Evolutionary conservation across 2,888 invertebrate species (phyloP).

Genomic region (Drosophila colorata): DNA sequence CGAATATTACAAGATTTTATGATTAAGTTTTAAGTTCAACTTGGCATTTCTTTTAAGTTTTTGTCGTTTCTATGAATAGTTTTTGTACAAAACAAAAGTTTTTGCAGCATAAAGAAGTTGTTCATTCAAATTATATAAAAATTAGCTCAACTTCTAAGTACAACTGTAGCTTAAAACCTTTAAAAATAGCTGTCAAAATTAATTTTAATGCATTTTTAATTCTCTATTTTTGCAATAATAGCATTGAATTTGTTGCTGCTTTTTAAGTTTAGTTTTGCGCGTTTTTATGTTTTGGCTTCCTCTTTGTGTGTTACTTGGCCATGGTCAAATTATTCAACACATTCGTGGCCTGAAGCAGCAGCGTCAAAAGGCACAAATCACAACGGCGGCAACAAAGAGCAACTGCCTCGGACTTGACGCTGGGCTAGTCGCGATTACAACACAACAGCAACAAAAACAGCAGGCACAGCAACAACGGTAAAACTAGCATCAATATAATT

Average conservation of each 20-base stretch:
- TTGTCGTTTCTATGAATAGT: no score
- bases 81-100: background rate
- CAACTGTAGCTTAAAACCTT: no score
- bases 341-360: conserved; percentile 32
- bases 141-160: no score
- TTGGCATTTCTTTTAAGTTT: no score
- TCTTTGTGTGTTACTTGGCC: conserved; percentile 71
- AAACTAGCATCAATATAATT: conserved; percentile 63
- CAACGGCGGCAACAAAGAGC: conserved; percentile 17
- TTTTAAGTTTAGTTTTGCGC: conserved; percentile 13
- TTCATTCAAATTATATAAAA: background rate
- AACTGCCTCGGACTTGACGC: conserved; percentile 30
- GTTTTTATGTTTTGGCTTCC: conserved; percentile 14
- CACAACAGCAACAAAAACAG: conserved; percentile 27
- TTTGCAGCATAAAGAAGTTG: no score
- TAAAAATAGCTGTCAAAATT: background rate
- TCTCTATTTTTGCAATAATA: conserved; percentile 13
- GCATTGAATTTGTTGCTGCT: conserved; percentile 17
- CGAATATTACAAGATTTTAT: no score
- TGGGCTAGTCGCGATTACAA: conserved; percentile 60
- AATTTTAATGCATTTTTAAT: conserved; percentile 11
- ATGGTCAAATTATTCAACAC: conserved; percentile 62
- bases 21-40: no score
- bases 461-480: conserved; percentile 20
- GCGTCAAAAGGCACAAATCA: conserved; percentile 22